A percentile compares a stretch with the other conserved stretches of the same genome.
phyloP scores from a whole-genome alignment of 2,888 invertebrate genomes.

The Arctia plantaginis region DNA sequence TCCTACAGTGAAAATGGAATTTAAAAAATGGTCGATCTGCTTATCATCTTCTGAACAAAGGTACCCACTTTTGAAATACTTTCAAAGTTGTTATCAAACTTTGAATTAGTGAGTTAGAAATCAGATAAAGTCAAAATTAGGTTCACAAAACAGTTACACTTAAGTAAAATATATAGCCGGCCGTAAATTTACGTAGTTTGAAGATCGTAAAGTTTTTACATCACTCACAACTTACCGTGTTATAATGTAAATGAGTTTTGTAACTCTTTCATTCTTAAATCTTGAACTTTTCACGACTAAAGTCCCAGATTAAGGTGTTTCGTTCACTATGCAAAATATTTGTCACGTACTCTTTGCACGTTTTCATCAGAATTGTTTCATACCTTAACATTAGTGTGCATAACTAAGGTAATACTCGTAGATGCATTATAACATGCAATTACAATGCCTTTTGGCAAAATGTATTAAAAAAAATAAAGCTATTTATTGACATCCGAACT shows the following conservation, averaged over 20 bases:
- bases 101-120: background rate
- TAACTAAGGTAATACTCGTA: background rate
- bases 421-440: background rate
- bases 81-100: background rate
- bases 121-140: conserved; percentile 11
- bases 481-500: too few species aligned
- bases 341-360: background rate
- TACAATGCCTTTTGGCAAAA: background rate
- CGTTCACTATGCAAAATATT: background rate
- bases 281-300: conserved; percentile 42
- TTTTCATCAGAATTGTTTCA: background rate
- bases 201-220: conserved; percentile 75
- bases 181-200: conserved; percentile 74
- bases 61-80: background rate
- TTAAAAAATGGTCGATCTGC: background rate
- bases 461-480: background rate
- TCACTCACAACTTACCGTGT: conserved; percentile 68
- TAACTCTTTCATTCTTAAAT: conserved; percentile 67
- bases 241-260: conserved; percentile 77
- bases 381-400: background rate
- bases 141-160: conserved; percentile 54
- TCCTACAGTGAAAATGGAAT: background rate
- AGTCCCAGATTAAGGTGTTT: background rate
- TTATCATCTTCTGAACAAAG: background rate
- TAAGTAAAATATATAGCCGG: conserved; percentile 69